Evolutionary conservation across 2,113 vertebrate genomes (phyloP).

Genomic region (Hippocampus zosterae): DNA sequence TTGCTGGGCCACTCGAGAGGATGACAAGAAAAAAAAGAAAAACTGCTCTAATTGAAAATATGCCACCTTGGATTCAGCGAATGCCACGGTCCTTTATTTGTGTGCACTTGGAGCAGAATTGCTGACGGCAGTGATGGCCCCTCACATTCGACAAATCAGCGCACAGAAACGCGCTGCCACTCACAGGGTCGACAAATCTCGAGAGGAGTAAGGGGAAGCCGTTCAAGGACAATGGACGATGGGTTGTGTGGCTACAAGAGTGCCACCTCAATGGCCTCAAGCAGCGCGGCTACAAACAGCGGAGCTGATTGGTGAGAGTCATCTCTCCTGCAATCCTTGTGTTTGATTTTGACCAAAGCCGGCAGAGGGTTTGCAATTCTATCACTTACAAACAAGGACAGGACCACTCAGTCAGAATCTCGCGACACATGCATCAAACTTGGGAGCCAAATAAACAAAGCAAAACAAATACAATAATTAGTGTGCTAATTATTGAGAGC

Average conservation of each 20-base stretch:
- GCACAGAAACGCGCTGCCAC: conserved; percentile 42
- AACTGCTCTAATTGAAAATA: conserved; percentile 68
- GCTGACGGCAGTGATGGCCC: conserved; percentile 46
- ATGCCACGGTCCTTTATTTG: conserved; percentile 61
- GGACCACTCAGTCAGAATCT: not conserved
- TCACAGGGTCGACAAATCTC: conserved; percentile 53
- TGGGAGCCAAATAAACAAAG: not conserved
- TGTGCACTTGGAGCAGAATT: conserved; percentile 52
- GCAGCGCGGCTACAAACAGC: conserved; percentile 34
- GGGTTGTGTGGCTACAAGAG: conserved; percentile 31
- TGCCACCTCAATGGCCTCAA: conserved; percentile 25
- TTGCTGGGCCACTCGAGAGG: conserved; percentile 67
- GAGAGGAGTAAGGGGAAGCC: conserved; percentile 26
- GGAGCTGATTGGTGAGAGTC: conserved; percentile 31
- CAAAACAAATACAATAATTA: not conserved
- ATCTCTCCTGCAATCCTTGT: conserved; percentile 23
- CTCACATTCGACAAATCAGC: conserved; percentile 41
- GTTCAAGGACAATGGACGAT: conserved; percentile 26
- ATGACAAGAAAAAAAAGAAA: conserved; percentile 63
- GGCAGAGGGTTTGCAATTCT: conserved; percentile 21
- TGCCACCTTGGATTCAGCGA: conserved; percentile 70
- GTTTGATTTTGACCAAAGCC: conserved; percentile 25
- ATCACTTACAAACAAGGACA: not conserved
- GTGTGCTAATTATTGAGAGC: not conserved
- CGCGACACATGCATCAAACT: not conserved